Evolutionary conservation across 1,140 invertebrate species (phyloP).

Genomic region (Trichonephila inaurata): DNA sequence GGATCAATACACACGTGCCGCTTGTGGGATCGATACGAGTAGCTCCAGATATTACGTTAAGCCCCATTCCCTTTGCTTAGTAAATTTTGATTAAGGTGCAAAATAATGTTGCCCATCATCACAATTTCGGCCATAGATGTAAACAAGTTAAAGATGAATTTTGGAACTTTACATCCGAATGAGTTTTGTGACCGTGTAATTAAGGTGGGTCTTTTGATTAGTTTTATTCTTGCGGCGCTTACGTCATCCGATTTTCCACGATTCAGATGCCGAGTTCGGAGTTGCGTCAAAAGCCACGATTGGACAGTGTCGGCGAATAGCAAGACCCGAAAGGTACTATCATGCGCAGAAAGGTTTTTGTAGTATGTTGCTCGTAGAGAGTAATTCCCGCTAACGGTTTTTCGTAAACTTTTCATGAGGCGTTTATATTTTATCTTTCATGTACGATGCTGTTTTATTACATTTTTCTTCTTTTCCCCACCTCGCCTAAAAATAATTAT

Average conservation of each 20-base stretch:
- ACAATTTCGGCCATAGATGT: not conserved
- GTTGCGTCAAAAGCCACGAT: constrained; percentile 42
- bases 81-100: constrained; percentile 8
- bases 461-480: not conserved
- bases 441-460: not conserved
- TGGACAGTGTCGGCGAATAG: constrained; percentile 7
- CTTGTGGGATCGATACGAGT: constrained; percentile 47
- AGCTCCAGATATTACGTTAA: constrained; percentile 49
- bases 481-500: no score
- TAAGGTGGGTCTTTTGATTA: not conserved
- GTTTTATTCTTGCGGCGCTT: constrained; percentile 15
- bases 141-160: not conserved
- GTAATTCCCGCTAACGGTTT: not conserved
- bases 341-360: constrained; percentile 26
- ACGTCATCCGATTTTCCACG: not conserved
- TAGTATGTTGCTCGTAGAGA: not conserved
- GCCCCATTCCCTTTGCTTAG: constrained; percentile 2
- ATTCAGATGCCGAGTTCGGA: constrained; percentile 33
- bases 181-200: not conserved
- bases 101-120: not conserved
- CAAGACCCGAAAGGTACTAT: constrained; percentile 2
- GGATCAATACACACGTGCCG: constrained; percentile 71
- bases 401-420: not conserved
- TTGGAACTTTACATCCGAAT: not conserved
- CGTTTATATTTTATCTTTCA: not conserved